Percentiles rank a stretch among this genome's conserved stretches.
These are phyloP conservation scores for Sinelater perroti DNA, from an alignment of 2,888 invertebrate species.

Conservation along the genomic window DNA sequence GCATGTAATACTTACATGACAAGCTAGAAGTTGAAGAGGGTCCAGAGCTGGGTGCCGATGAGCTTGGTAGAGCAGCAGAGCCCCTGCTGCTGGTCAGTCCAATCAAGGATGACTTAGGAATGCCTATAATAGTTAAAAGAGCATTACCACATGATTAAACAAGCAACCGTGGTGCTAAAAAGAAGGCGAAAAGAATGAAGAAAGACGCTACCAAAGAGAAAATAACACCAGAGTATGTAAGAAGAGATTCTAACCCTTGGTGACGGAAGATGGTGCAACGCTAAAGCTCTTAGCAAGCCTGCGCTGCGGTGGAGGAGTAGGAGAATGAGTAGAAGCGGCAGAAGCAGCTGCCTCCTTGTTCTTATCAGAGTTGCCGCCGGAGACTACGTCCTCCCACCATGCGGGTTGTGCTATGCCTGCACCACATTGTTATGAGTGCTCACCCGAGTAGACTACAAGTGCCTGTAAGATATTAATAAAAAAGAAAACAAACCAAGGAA, in stretches of 20 bases:
- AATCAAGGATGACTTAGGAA: conserved; percentile 82
- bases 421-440: conserved; percentile 39
- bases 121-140: conserved; percentile 63
- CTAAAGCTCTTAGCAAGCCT: conserved; percentile 93
- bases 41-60: conserved; percentile 76
- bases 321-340: conserved; percentile 68
- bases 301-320: conserved; percentile 86
- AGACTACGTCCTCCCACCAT: conserved; percentile 62
- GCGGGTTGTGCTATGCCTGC: conserved; percentile 63
- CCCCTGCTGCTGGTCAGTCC: conserved; percentile 79
- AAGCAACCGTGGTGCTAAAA: conserved; percentile 10
- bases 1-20: conserved; percentile 64
- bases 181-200: background rate
- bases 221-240: background rate
- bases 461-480: conserved; percentile 8
- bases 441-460: conserved; percentile 42
- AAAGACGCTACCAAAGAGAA: conserved; percentile 11
- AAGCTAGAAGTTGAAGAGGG: conserved; percentile 74
- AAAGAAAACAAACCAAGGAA: conserved; percentile 78
- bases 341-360: conserved; percentile 52
- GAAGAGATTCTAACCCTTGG: conserved; percentile 64
- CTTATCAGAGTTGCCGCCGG: conserved; percentile 58
- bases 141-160: conserved; percentile 8
- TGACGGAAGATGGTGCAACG: conserved; percentile 77
- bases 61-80: conserved; percentile 69